phyloP scores from a whole-genome alignment of 2,797 vertebrate genomes.

The Channa striata region DNA sequence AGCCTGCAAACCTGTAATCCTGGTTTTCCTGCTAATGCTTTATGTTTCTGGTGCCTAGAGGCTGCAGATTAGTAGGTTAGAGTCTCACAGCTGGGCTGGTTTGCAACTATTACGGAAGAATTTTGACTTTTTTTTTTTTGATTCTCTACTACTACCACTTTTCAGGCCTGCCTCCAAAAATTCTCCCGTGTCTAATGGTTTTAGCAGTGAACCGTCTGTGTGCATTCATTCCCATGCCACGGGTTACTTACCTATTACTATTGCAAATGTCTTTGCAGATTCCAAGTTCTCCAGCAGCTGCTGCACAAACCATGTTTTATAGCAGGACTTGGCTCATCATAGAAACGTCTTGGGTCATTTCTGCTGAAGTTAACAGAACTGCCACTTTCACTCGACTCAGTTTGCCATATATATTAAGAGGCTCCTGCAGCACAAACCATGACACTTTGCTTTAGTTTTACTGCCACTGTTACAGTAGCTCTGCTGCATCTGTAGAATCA shows the following conservation, averaged over 20 bases:
- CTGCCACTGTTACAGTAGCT: not conserved
- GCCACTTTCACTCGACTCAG: not conserved
- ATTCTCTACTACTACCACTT: not conserved
- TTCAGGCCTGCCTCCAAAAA: conserved; percentile 1
- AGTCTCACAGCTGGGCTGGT: conserved; percentile 31
- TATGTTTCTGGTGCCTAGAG: conserved; percentile 44
- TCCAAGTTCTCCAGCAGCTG: not conserved
- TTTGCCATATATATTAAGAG: too few species aligned
- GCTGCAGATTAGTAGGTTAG: conserved; percentile 47
- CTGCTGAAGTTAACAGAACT: not conserved
- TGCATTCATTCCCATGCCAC: not conserved
- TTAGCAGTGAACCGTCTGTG: not conserved
- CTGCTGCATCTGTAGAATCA: not conserved
- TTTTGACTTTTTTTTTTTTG: too few species aligned
- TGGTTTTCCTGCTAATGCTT: conserved; percentile 60
- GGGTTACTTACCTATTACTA: not conserved
- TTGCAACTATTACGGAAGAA: conserved; percentile 34
- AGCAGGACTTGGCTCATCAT: not conserved
- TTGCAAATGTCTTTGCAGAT: not conserved
- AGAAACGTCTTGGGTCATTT: not conserved
- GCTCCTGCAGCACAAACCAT: not conserved
- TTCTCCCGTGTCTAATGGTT: not conserved
- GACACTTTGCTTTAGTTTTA: not conserved
- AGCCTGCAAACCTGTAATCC: conserved; percentile 56
- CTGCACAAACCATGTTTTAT: not conserved